Base-by-base conservation (phyloP, 2,797 vertebrate species). In the Tapera naevia region DNA sequence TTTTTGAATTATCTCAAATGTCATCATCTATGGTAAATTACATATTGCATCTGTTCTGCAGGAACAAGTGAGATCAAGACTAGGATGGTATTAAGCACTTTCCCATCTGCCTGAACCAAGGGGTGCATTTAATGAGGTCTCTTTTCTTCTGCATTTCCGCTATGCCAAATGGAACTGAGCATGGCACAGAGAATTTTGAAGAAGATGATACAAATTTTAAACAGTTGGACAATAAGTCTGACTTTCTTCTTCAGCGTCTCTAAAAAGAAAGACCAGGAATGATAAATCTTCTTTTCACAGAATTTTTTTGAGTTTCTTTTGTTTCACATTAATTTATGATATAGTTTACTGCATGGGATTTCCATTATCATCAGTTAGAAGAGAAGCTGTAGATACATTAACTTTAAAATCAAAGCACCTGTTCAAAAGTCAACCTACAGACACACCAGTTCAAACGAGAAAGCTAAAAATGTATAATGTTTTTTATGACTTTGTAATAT, bases 1-100 rank as follows among this genome's bases (percentile, higher is more conserved):
- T 91, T 94, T 90, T 73, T 88, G 71, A 92, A 83, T 93, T 67
- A 94, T 93, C 79, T 95, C 67, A 88, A 93, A 92, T 95, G 83
- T 93, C 86, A 83, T 91, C 15, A 71, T 92, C 75, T 72, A 48
- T 89, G 12, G 50, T 89, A 95, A 96, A 92, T 92, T 91, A 13
- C 48, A 80, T 91, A 88, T 48, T 92, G 75, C 89, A 95, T 93
- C 94, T 96, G 92, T 91, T 95, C 75, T 65, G 53, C 51, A 87
- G 81, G 50, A 94, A 60, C 37, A 91, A 92, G 91, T 33, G 65
- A 80, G 80, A 93, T 82, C 69, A 61, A 51, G 83, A 66, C 78
- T 86, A 25, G 76, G 87, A 86, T 74, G 37, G 28, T 91, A 85
- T 80, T 92, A 91, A 95, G 37, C 53, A 54, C 57, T 69, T 43